Percentiles rank a stretch among this genome's conserved stretches.
phyloP scores from a whole-genome alignment of 2,113 vertebrate genomes.

The Chlorodrepanis virens region DNA sequence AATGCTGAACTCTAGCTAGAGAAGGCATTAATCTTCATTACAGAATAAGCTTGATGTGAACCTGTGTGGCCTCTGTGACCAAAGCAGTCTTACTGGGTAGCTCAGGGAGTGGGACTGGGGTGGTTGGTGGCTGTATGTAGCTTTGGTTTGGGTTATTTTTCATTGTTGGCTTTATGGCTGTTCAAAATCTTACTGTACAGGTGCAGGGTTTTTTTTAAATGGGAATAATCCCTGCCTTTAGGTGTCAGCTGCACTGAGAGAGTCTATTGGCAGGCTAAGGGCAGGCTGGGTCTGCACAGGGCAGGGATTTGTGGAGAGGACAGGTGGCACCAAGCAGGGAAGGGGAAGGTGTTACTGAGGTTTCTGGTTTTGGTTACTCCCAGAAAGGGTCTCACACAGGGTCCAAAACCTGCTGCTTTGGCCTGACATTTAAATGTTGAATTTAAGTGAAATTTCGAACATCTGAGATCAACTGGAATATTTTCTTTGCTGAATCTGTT shows the following conservation, averaged over 20 bases:
- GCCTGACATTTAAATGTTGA: neutral
- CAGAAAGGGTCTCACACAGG: neutral
- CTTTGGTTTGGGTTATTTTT: accelerated
- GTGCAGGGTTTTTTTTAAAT: neutral
- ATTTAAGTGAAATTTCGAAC: neutral
- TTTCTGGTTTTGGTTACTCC: neutral
- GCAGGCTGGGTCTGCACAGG: neutral
- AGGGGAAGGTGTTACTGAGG: neutral
- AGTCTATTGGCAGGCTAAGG: neutral
- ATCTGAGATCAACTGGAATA: neutral
- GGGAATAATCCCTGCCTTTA: neutral
- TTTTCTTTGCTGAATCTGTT: neutral
- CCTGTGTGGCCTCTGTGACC: neutral
- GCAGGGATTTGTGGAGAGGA: neutral
- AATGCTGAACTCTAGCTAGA: neutral
- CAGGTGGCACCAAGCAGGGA: neutral
- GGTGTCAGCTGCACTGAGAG: neutral
- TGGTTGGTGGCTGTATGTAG: accelerated
- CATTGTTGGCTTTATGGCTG: neutral
- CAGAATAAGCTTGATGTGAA: neutral
- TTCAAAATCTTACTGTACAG: neutral
- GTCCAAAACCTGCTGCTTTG: neutral
- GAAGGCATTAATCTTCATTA: neutral
- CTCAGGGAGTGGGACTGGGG: neutral
- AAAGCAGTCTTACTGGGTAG: accelerated